phyloP scores from a whole-genome alignment of 1,140 invertebrate genomes.

The Atopsyche davidsoni region DNA sequence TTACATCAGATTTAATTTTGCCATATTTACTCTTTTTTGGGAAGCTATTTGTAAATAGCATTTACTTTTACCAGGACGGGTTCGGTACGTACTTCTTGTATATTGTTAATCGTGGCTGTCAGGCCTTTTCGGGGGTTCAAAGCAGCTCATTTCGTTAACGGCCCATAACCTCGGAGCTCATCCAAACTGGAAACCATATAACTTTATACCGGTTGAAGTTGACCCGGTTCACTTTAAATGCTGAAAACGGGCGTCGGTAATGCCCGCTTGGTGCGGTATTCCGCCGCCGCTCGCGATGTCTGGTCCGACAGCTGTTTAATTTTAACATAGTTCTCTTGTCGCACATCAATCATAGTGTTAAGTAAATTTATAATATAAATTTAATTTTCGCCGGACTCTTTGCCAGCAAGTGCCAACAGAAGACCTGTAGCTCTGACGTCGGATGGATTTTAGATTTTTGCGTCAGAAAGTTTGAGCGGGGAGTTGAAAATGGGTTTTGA shows the following conservation, averaged over 20 bases:
- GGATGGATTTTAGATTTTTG: no score
- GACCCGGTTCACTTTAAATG: neutral
- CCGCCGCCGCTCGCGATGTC: constrained; percentile 5
- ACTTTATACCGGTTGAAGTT: neutral
- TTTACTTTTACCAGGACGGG: constrained; percentile 17
- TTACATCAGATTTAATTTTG: no score
- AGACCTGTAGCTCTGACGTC: no score
- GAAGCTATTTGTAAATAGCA: constrained; percentile 27
- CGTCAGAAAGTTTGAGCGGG: no score
- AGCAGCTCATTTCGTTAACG: constrained; percentile 23
- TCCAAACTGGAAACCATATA: constrained; percentile 1
- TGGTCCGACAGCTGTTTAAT: constrained; percentile 20
- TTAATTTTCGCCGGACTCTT: constrained; percentile 18
- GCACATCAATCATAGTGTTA: constrained; percentile 27
- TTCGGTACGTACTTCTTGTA: constrained; percentile 19
- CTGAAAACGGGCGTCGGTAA: neutral
- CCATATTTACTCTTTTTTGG: constrained; percentile 18
- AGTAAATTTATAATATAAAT: constrained; percentile 21
- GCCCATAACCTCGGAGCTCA: constrained; percentile 17
- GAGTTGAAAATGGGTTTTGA: no score
- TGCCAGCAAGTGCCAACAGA: no score
- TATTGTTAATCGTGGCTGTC: constrained; percentile 29
- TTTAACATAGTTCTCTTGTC: constrained; percentile 22
- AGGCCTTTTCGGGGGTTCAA: constrained; percentile 18
- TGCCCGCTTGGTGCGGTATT: neutral